Base-by-base conservation (phyloP, 1,140 invertebrate species). In the Drosophila repletoides region DNA sequence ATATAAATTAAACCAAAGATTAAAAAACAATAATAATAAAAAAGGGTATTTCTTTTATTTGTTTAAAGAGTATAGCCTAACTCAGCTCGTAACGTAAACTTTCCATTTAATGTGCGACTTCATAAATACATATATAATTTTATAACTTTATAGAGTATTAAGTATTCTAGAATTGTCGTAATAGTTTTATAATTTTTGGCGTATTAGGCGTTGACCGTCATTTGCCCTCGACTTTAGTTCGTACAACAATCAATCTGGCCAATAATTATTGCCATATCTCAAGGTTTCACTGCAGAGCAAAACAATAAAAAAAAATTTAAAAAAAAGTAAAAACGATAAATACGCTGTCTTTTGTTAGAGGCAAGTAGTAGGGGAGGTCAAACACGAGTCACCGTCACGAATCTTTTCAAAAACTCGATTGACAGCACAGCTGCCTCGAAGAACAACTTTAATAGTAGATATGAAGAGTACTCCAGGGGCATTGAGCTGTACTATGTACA, bases 221-320 rank as follows among this genome's bases (percentile, higher is more conserved):
- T 64, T 74, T 84, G 65, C 48, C 77, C 73, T 83, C 70, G 73
- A 65, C 26, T 52, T 24, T 14, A 31, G 58, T 15, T 71, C 29
- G 28, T 17, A 24, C 53, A 24, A 22, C n/a, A 48, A 31, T 33
- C 29, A 49, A 49, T 51, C 24, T 56, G 14, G 22, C 29, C 28
- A 49, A 33, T 31, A 61, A 53, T 58, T 55, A 72, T 76, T 72
- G 53, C 36, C 29, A 55, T 56, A 21, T 63, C 51, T 72, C 76
- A 81, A 80, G 76, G 76, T 48, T 76, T 41, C 7, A 36, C 63
- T 43, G 34, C 28, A 66, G 29, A 36, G 34, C 31, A 31, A 14
- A n/a, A n/a, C n/a, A n/a, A n/a, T n/a, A n/a, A n/a, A n/a, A n/a
- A n/a, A n/a, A n/a, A n/a, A n/a, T n/a, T n/a, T n/a, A n/a, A n/a